Evolutionary conservation across 2,888 invertebrate species (phyloP).

Genomic region (Ephialtes manifestator): DNA sequence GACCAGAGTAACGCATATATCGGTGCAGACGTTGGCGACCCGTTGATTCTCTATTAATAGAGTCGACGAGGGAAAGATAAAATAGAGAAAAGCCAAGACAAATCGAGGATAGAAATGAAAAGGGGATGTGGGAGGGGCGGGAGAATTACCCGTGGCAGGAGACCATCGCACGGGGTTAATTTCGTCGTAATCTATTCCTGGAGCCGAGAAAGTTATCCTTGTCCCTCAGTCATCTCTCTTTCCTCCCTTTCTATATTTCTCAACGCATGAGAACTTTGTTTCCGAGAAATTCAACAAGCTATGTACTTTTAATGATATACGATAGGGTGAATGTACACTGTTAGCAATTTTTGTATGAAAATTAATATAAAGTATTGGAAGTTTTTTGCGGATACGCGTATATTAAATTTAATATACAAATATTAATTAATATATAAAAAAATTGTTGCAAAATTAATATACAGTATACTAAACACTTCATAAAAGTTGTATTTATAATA

Average conservation of each 20-base stretch:
- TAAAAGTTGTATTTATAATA: no score
- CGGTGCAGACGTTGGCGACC: conserved; percentile 47
- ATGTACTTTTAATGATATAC: neutral
- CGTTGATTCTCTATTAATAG: conserved; percentile 72
- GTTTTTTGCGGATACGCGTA: no score
- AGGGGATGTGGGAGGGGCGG: conserved; percentile 47
- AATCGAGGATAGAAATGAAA: conserved; percentile 73
- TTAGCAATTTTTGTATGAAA: no score
- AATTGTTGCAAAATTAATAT: no score
- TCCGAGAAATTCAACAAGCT: neutral
- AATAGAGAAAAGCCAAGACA: conserved; percentile 76
- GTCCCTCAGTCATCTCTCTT: conserved; percentile 60
- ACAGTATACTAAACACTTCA: no score
- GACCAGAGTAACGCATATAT: conserved; percentile 40
- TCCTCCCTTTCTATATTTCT: conserved; percentile 30
- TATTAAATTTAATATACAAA: no score
- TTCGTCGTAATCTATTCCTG: conserved; percentile 77
- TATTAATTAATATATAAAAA: no score
- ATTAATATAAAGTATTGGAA: no score
- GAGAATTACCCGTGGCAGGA: conserved; percentile 57
- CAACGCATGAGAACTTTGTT: conserved; percentile 7
- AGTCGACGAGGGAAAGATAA: conserved; percentile 67
- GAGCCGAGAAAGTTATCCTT: conserved; percentile 69
- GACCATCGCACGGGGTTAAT: conserved; percentile 76
- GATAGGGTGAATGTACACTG: neutral